These are phyloP conservation scores for Hypothenemus hampei DNA, from an alignment of 1,140 invertebrate species.

Conservation along the genomic window DNA sequence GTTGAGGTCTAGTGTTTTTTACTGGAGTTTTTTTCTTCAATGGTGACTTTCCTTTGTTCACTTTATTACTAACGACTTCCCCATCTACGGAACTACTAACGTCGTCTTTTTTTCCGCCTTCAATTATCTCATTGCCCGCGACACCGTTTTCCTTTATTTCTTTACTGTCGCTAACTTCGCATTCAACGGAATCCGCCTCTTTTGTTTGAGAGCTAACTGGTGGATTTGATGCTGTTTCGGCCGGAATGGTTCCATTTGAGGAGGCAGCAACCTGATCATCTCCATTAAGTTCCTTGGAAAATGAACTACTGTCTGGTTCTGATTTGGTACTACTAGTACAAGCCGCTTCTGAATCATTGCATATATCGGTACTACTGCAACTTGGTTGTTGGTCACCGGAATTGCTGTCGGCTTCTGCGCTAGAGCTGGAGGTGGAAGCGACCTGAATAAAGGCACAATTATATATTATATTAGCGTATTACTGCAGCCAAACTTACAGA, in stretches of 20 bases:
- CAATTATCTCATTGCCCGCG: neutral
- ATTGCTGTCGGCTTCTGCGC: neutral
- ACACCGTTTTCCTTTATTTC: neutral
- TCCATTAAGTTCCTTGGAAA: neutral
- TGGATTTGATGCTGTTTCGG: slow-evolving; percentile 20
- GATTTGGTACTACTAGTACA: neutral
- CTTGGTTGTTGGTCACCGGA: slow-evolving; percentile 1
- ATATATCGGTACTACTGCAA: neutral
- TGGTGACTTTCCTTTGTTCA: slow-evolving; percentile 6
- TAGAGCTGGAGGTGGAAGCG: slow-evolving; percentile 9
- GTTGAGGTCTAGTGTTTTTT: slow-evolving; percentile 34
- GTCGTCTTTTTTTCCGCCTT: slow-evolving; percentile 8
- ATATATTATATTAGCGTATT: too few species aligned
- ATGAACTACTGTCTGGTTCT: slow-evolving; percentile 3
- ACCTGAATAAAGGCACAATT: slow-evolving; percentile 9
- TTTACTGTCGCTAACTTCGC: neutral
- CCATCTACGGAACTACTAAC: slow-evolving; percentile 19
- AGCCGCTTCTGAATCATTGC: neutral
- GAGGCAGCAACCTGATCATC: neutral
- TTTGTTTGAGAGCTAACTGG: slow-evolving; percentile 21
- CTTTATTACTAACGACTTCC: slow-evolving; percentile 3
- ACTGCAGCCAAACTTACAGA: slow-evolving; percentile 31
- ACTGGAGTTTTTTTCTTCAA: slow-evolving; percentile 7
- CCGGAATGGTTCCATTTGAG: slow-evolving; percentile 21
- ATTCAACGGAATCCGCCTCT: slow-evolving; percentile 9